phyloP scores from a whole-genome alignment of 2,888 invertebrate genomes.

The Zygaena filipendulae region DNA sequence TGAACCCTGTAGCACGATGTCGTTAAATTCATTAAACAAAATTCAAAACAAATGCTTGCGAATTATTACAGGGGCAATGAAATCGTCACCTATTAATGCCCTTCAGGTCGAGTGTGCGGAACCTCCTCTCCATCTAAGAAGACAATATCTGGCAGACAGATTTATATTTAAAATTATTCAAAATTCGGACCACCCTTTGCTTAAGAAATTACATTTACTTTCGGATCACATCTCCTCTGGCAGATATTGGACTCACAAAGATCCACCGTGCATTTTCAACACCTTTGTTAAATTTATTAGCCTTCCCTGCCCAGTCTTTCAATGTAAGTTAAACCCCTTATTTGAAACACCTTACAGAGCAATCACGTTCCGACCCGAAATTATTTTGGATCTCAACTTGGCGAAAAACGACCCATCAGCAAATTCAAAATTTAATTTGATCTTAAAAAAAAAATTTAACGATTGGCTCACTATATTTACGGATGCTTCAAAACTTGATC shows the following conservation, averaged over 20 bases:
- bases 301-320: not conserved
- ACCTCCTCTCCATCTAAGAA: not conserved
- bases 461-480: conserved; percentile 2
- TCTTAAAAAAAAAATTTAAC: not conserved
- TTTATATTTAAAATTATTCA: conserved; percentile 1
- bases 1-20: not conserved
- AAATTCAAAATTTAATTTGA: not conserved
- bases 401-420: not conserved
- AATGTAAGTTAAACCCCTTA: not conserved
- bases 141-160: conserved; percentile 1
- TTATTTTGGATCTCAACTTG: conserved; percentile 2
- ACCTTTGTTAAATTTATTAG: not conserved
- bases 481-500: conserved; percentile 6
- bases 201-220: not conserved
- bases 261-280: not conserved
- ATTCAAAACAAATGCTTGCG: not conserved
- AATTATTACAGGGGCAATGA: conserved; percentile 11
- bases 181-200: not conserved
- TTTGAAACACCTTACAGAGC: not conserved
- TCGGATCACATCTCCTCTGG: not conserved
- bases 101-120: conserved; percentile 6
- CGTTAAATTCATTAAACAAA: not conserved
- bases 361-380: not conserved
- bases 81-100: conserved; percentile 19
- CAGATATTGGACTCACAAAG: conserved; percentile 1